A percentile compares a stretch with the other conserved stretches of the same genome.
Evolutionary conservation across 2,888 invertebrate genomes (phyloP).

Genomic region (Portevinia maculata): DNA sequence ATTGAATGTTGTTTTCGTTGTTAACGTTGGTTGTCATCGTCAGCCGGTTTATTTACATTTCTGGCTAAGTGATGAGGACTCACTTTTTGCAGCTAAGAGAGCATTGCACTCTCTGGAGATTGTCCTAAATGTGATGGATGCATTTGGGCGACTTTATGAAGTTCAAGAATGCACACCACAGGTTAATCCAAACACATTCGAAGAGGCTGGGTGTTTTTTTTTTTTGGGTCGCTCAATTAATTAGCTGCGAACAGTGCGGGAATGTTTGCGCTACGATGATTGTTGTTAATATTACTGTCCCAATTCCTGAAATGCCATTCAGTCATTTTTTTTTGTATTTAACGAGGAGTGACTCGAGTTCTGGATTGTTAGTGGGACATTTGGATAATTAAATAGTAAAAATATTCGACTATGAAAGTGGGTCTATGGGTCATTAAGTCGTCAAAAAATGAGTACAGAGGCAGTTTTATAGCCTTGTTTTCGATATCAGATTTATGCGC

Average conservation of each 20-base stretch:
- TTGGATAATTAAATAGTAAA: not conserved
- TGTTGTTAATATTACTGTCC: constrained; percentile 31
- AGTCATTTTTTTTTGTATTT: not conserved
- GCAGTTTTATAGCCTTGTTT: no score
- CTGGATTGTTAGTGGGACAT: not conserved
- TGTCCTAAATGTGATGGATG: constrained; percentile 22
- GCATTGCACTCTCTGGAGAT: constrained; percentile 26
- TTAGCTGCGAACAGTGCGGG: constrained; percentile 6
- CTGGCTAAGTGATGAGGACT: constrained; percentile 14
- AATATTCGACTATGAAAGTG: not conserved
- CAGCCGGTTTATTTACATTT: constrained; percentile 13
- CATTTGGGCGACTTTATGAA: constrained; percentile 12
- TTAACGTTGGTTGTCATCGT: not conserved
- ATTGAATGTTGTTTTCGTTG: constrained; percentile 12
- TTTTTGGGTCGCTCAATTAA: constrained; percentile 23
- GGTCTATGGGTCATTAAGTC: constrained; percentile 36
- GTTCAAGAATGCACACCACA: constrained; percentile 36
- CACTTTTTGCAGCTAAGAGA: constrained; percentile 2
- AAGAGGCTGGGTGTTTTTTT: not conserved
- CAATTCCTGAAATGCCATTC: constrained; percentile 31
- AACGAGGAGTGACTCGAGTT: constrained; percentile 16
- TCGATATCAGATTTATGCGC: no score
- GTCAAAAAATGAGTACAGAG: not conserved
- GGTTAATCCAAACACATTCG: constrained; percentile 29
- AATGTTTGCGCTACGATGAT: constrained; percentile 1